Evolutionary conservation across 2,888 invertebrate species (phyloP).

Genomic region (Lycaena phlaeas): DNA sequence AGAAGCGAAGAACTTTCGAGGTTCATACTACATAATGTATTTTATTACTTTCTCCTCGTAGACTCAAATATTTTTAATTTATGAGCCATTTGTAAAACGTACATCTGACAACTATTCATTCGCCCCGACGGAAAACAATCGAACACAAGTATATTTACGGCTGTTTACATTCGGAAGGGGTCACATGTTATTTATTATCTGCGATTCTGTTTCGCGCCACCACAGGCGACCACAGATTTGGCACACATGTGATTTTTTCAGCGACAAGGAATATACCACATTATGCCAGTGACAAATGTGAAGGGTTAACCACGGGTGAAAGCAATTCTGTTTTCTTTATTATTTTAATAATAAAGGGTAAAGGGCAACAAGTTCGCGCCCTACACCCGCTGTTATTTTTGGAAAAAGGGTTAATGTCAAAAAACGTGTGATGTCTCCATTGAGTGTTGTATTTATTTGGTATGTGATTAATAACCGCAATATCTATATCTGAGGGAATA

Average conservation of each 20-base stretch:
- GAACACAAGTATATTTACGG: constrained; percentile 8
- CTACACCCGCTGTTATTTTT: constrained; percentile 48
- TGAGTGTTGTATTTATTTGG: background rate
- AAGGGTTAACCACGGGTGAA: constrained; percentile 57
- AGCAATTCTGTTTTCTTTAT: constrained; percentile 58
- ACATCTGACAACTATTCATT: too few relatives aligned
- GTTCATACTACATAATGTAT: too few relatives aligned
- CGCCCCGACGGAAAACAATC: too few relatives aligned
- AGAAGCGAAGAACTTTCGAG: too few relatives aligned
- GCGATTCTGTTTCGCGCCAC: constrained; percentile 30
- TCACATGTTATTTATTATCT: constrained; percentile 21
- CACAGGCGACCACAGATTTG: constrained; percentile 26
- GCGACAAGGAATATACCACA: background rate
- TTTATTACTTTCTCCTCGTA: too few relatives aligned
- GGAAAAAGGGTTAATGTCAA: constrained; percentile 38
- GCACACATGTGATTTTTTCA: constrained; percentile 37
- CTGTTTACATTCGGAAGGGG: constrained; percentile 2
- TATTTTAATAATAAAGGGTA: constrained; percentile 45
- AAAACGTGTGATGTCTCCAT: constrained; percentile 42
- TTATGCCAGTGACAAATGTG: constrained; percentile 17
- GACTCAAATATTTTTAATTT: too few relatives aligned
- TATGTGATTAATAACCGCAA: constrained; percentile 5
- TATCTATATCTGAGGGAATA: too few relatives aligned
- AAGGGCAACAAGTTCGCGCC: constrained; percentile 58
- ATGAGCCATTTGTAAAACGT: too few relatives aligned